A percentile compares a stretch with the other conserved stretches of the same genome.
phyloP scores from a whole-genome alignment of 2,797 vertebrate genomes.

The Mycteria americana region DNA sequence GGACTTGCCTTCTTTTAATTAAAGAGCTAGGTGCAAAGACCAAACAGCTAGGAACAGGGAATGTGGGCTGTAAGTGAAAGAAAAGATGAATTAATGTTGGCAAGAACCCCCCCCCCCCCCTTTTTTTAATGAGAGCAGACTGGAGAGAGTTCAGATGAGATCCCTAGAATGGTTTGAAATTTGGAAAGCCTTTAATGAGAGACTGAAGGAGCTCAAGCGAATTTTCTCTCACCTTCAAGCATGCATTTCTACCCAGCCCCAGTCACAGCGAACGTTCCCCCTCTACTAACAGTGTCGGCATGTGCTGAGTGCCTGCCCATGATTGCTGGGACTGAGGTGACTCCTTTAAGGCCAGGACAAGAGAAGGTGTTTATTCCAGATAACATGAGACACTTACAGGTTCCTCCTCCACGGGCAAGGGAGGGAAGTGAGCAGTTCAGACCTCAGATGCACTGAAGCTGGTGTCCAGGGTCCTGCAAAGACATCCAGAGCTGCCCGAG shows the following conservation, averaged over 20 bases:
- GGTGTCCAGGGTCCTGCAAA: not conserved
- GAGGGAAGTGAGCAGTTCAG: not conserved
- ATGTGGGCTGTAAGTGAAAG: not conserved
- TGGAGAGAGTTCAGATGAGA: not conserved
- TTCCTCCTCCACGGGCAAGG: not conserved
- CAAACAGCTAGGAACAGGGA: constrained; percentile 11
- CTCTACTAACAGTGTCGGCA: not conserved
- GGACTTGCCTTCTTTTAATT: constrained; percentile 22
- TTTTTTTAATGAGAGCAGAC: constrained; percentile 19
- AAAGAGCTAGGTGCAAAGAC: constrained; percentile 32
- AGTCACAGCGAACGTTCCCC: not conserved
- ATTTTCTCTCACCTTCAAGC: not conserved
- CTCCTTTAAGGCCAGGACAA: not conserved
- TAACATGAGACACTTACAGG: not conserved
- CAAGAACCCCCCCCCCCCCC: not conserved
- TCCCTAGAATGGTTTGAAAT: not conserved
- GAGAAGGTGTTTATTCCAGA: not conserved
- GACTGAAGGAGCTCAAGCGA: not conserved
- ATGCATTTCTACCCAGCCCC: not conserved
- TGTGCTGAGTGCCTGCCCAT: not conserved
- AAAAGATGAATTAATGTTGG: not conserved
- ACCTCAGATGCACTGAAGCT: not conserved
- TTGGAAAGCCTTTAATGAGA: constrained; percentile 14
- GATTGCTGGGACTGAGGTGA: not conserved
- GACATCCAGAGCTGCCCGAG: not conserved